Base-by-base conservation (phyloP, 2,113 vertebrate species). In the Salvelinus fontinalis region DNA sequence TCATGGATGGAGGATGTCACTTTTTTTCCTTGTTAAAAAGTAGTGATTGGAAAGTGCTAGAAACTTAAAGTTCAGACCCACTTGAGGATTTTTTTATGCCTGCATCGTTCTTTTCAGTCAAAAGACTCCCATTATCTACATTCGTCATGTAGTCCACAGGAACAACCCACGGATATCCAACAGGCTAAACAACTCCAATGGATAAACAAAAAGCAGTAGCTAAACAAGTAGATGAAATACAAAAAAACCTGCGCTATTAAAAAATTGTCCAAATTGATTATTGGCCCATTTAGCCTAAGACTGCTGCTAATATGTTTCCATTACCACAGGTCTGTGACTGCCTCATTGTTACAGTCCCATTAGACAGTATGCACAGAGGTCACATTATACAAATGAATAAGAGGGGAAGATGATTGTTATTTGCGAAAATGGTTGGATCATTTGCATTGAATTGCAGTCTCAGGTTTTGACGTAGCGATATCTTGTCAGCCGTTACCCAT, bases 231-330 rank as follows among this genome's bases (percentile, higher is more conserved):
- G 83, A 86, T 82, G 86, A 77, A 86, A 83, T 77, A 80, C 76
- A 84, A 34, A 78, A 86, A 78, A 86, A 79, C 86, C 85, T 83
- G 70, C 64, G 81, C 84, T 79, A 3, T 78, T 49, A 44, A 69
- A 69, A 87, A 90, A 88, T 82, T 70, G 60, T 77, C 65, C 27
- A 81, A 84, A 90, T 88, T 84, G 86, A 92, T 91, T 87, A 81
- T 80, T 68, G 49, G 79, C 65, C 85, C 67, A 82, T 89, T 92
- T 88, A 85, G 80, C 83, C 70, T 24, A 70, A 34, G 80, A 86
- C 82, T 81, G 70, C 75, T 83, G 79, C 78, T 90, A 90, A 91
- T 88, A 83, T 34, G 39, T 83, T 89, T 90, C 84, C 84, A 11
- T 89, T 91, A 85, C 89, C 75, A 49, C 77, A 75, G 70, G 77